Base-by-base conservation (phyloP, 2,888 invertebrate species). In the Ophion costatus region DNA sequence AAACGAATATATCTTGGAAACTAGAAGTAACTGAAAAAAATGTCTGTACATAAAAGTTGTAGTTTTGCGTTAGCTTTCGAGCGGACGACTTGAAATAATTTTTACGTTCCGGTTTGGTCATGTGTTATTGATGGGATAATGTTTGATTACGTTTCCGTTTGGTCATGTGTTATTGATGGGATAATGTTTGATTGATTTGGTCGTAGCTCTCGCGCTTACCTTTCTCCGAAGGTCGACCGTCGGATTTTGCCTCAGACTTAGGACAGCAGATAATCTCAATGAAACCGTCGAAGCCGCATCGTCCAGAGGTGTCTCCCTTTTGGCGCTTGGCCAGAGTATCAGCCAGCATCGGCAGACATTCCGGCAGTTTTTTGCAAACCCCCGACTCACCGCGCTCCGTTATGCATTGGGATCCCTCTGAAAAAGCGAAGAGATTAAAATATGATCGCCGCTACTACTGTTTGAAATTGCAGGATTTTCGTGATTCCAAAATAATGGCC, bases 231-330 rank as follows among this genome's bases (percentile, higher is more conserved):
- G 90, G 87, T 63, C 91, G 90, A 11, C 88, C 78, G 45, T 89
- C 89, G 51, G 88, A 70, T 84, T 89, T 90, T 69, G 83, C 82
- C 2, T 86, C 64, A 17, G 89, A 63, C 20, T 88, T 73, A 0
- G 95, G 94, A 88, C 95, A 95, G 88, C 95, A 95, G n/a, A 95
- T 94, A 42, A 95, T 91, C 91, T 95, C 95, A 29, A 88, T 88
- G 2, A 83, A 22, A 2, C 90, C 93, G 2, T 88, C 88, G 74
- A 95, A 95, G 0, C 95, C 94, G 90, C 95, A 95, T 87, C 95
- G 89, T 2, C 87, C 91, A 10, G 7, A 6, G 1, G 89, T 86
- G 29, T 29, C 29, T 29, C 29, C 29, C 29, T 29, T 29, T 29
- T 4, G 2, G 29, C 29, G 29, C 29, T 29, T 29, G 42, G 85